phyloP scores from a whole-genome alignment of 2,797 vertebrate species.

The Sparidentex hasta region DNA sequence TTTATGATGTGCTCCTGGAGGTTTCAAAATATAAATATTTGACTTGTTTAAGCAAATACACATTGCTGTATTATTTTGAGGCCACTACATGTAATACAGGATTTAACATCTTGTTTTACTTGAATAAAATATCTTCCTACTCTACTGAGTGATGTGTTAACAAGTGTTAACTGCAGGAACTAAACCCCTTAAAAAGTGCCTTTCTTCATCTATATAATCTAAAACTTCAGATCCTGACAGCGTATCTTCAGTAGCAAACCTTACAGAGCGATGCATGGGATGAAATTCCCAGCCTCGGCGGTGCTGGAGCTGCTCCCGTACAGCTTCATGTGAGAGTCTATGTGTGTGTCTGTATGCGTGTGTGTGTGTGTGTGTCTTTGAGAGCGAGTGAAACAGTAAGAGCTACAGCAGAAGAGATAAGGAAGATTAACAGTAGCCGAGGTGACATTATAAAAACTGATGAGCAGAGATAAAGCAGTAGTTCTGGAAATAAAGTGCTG shows the following conservation, averaged over 20 bases:
- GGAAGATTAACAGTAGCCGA: constrained; percentile 78
- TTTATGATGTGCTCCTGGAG: too few relatives aligned
- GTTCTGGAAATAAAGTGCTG: constrained; percentile 74
- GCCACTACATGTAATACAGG: not conserved
- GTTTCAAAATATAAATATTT: too few relatives aligned
- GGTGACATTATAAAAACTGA: constrained; percentile 81
- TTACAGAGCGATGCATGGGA: constrained; percentile 18
- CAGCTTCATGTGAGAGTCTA: constrained; percentile 35
- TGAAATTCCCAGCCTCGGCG: constrained; percentile 55
- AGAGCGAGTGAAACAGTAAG: constrained; percentile 34
- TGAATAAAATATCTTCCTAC: not conserved
- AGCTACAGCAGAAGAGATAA: constrained; percentile 70
- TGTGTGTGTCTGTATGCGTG: constrained; percentile 32
- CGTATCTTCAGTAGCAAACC: not conserved
- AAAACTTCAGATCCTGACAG: constrained; percentile 20
- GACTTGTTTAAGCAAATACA: too few relatives aligned
- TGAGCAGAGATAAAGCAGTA: constrained; percentile 76
- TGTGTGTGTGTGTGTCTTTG: constrained; percentile 11
- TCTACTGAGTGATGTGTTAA: not conserved
- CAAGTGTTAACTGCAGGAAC: not conserved
- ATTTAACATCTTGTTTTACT: not conserved
- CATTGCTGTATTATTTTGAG: too few relatives aligned
- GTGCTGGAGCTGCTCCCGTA: constrained; percentile 18
- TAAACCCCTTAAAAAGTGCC: not conserved
- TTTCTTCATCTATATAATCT: constrained; percentile 24